Evolutionary conservation across 2,797 vertebrate species (phyloP).

Genomic region (Apogon talboti): DNA sequence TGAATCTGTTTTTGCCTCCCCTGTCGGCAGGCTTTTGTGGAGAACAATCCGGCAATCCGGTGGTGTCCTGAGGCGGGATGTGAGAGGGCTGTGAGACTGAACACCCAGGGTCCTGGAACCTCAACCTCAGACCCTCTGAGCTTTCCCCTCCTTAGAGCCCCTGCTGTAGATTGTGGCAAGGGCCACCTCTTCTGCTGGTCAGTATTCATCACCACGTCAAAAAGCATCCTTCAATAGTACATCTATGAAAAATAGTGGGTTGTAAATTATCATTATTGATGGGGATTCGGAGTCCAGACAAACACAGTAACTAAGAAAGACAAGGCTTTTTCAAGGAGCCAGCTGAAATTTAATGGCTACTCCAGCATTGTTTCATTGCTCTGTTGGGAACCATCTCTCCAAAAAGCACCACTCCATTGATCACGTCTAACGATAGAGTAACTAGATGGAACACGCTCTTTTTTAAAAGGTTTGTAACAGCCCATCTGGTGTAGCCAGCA

Average conservation of each 20-base stretch:
- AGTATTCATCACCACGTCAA: conserved; percentile 36
- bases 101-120: conserved; percentile 88
- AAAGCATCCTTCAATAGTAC: not conserved
- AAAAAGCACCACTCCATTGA: conserved; percentile 15
- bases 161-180: conserved; percentile 98
- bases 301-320: conserved; percentile 6
- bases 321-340: conserved; percentile 3
- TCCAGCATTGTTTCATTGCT: conserved; percentile 8
- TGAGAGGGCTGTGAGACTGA: conserved; percentile 95
- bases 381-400: not conserved
- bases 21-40: conserved; percentile 92
- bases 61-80: conserved; percentile 97
- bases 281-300: not conserved
- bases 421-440: conserved; percentile 16
- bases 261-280: not conserved
- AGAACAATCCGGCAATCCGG: conserved; percentile 98
- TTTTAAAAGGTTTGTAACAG: conserved; percentile 7
- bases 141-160: conserved; percentile 92
- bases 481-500: conserved; percentile 9
- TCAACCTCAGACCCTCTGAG: conserved; percentile 88
- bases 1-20: not conserved
- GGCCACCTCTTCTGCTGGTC: conserved; percentile 99
- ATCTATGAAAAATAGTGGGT: not conserved
- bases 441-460: not conserved
- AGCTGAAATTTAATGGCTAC: conserved; percentile 8